Conservation (phyloP, 2,888 invertebrate genomes). For the Colletes collaris region DNA sequence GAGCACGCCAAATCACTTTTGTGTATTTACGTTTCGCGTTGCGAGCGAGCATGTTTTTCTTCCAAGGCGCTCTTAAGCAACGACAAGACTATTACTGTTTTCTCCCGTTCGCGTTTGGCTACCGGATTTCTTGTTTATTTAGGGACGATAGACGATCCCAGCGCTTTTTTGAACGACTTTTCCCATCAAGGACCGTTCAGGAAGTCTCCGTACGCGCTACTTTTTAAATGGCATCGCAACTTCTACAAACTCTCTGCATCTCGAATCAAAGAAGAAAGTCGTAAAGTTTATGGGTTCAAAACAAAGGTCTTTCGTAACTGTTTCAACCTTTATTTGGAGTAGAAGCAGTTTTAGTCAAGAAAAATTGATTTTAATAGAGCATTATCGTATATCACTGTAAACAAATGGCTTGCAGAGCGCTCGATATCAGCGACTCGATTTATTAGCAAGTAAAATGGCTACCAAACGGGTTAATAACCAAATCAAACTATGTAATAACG, state of each 20-base stretch:
- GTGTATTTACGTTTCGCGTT: conserved; percentile 60
- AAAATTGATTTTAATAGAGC: too few relatives aligned
- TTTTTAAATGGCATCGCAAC: not conserved
- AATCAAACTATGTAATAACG: conserved; percentile 16
- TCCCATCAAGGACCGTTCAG: not conserved
- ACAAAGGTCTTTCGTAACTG: too few relatives aligned
- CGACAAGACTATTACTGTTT: not conserved
- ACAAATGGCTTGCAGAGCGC: too few relatives aligned
- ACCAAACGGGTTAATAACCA: conserved; percentile 16
- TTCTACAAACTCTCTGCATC: too few relatives aligned
- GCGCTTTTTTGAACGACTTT: not conserved
- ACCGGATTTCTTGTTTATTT: conserved; percentile 5
- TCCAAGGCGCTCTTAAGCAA: conserved; percentile 29
- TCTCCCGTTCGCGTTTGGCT: not conserved
- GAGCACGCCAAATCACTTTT: conserved; percentile 33
- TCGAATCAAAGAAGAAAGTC: too few relatives aligned
- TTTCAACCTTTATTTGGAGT: too few relatives aligned
- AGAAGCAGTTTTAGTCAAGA: too few relatives aligned
- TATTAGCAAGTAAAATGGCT: not conserved
- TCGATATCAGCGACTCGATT: not conserved
- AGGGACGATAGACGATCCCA: not conserved
- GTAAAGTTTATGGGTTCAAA: too few relatives aligned
- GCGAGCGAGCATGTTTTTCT: conserved; percentile 19
- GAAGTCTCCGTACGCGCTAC: not conserved
- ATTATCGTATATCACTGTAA: too few relatives aligned